phyloP scores from a whole-genome alignment of 2,888 invertebrate genomes.

The Troides aeacus region DNA sequence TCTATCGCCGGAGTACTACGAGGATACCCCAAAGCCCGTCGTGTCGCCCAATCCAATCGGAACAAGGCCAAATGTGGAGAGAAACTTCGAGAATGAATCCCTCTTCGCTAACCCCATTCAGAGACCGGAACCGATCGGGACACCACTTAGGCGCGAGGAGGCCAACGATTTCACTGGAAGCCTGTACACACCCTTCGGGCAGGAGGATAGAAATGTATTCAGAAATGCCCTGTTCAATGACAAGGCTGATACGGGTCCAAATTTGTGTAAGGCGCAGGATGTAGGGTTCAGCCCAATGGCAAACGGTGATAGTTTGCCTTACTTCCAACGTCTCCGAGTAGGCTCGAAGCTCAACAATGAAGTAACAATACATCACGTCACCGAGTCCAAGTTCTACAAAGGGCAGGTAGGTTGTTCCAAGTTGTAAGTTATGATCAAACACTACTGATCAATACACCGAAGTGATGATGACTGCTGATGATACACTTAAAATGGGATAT shows the following conservation, averaged over 20 bases:
- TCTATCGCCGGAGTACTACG: constrained; percentile 58
- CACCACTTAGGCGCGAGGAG: constrained; percentile 48
- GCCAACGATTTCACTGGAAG: constrained; percentile 40
- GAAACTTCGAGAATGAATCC: constrained; percentile 55
- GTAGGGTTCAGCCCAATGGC: constrained; percentile 39
- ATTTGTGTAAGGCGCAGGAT: constrained; percentile 42
- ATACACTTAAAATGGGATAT: no score
- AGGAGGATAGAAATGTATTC: constrained; percentile 66
- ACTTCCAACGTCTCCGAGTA: constrained; percentile 66
- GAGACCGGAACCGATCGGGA: constrained; percentile 63
- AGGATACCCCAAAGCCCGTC: constrained; percentile 54
- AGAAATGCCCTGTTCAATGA: constrained; percentile 65
- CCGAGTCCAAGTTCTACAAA: constrained; percentile 71
- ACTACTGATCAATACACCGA: no score
- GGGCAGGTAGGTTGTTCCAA: constrained; percentile 53
- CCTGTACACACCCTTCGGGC: constrained; percentile 68
- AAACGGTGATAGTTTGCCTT: constrained; percentile 67
- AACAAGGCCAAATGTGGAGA: constrained; percentile 51
- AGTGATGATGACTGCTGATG: no score
- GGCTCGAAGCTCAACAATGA: constrained; percentile 70
- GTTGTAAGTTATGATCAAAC: constrained; percentile 4
- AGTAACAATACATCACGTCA: constrained; percentile 71
- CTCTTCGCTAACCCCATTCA: constrained; percentile 58
- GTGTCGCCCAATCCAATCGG: constrained; percentile 73
- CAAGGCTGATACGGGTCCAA: constrained; percentile 43